Evolutionary conservation across 1,140 invertebrate species (phyloP).

Genomic region (Brachystomella parvula): DNA sequence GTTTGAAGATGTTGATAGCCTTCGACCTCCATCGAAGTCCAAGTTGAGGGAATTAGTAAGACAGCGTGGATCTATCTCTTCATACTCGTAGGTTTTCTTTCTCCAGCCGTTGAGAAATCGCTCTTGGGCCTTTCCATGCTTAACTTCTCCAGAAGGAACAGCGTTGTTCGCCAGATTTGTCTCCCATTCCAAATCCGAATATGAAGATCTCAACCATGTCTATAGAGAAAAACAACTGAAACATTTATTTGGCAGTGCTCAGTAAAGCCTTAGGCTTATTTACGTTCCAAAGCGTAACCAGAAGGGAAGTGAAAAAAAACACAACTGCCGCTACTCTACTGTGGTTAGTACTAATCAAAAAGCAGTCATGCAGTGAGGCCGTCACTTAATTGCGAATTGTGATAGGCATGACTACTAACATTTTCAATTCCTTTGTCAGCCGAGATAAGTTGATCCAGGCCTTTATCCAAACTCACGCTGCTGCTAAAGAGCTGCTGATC

Average conservation of each 20-base stretch:
- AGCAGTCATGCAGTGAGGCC: conserved; percentile 2
- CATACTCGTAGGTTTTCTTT: conserved; percentile 34
- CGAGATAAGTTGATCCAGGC: conserved; percentile 27
- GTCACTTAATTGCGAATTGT: not conserved
- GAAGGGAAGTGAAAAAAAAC: not conserved
- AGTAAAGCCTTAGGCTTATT: too few relatives aligned
- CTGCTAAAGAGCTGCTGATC: conserved; percentile 23
- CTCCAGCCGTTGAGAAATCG: conserved; percentile 33
- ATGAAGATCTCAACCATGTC: conserved; percentile 28
- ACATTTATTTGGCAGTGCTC: not conserved
- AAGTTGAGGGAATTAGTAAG: conserved; percentile 28
- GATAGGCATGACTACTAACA: conserved; percentile 6
- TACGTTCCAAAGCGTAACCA: not conserved
- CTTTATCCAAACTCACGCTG: conserved; percentile 35
- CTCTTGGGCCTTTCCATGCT: conserved; percentile 30
- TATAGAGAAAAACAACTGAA: conserved; percentile 12
- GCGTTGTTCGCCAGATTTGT: conserved; percentile 22
- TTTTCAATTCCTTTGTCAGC: conserved; percentile 21
- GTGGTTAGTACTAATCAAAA: not conserved
- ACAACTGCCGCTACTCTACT: not conserved
- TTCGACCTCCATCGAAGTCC: conserved; percentile 22
- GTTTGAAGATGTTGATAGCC: not conserved
- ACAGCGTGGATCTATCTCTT: conserved; percentile 34
- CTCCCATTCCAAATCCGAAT: conserved; percentile 23
- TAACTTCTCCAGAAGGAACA: conserved; percentile 28